Evolutionary conservation across 2,113 vertebrate genomes (phyloP).

Genomic region (Nesoenas mayeri): DNA sequence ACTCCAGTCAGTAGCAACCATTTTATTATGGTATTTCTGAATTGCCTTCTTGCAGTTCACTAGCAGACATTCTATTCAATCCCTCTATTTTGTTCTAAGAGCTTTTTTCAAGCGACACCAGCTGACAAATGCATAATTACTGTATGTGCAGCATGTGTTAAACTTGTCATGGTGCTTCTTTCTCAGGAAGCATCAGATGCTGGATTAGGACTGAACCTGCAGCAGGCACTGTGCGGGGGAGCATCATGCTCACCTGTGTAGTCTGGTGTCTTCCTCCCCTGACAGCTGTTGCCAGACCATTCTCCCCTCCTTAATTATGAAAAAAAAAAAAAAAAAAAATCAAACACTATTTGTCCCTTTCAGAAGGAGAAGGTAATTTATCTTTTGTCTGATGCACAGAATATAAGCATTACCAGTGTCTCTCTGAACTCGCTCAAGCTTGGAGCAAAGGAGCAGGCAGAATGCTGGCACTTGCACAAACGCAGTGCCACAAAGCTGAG

Average conservation of each 20-base stretch:
- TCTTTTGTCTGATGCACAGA: neutral
- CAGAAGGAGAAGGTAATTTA: neutral
- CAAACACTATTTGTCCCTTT: neutral
- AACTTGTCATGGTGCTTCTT: neutral
- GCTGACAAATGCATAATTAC: constrained; percentile 31
- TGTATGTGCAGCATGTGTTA: neutral
- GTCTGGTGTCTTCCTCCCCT: neutral
- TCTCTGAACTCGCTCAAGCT: neutral
- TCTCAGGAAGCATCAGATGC: constrained; percentile 56
- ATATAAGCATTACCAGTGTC: neutral
- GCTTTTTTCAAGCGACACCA: constrained; percentile 42
- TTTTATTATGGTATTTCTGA: constrained; percentile 66
- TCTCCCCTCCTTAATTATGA: neutral
- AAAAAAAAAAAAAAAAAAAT: neutral
- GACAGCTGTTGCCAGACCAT: neutral
- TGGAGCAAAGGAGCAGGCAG: neutral
- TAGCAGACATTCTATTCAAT: constrained; percentile 5
- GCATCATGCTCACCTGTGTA: neutral
- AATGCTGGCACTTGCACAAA: neutral
- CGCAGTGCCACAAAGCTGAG: accelerated
- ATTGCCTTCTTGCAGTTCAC: constrained; percentile 54
- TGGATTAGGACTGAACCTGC: constrained; percentile 30
- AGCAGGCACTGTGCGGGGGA: neutral
- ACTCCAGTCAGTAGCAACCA: neutral
- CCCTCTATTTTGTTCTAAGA: constrained; percentile 13